Evolutionary conservation across 1,140 invertebrate genomes (phyloP), one percentile per base, ranked within the genome.

Genomic region (Drosophila parvula): DNA sequence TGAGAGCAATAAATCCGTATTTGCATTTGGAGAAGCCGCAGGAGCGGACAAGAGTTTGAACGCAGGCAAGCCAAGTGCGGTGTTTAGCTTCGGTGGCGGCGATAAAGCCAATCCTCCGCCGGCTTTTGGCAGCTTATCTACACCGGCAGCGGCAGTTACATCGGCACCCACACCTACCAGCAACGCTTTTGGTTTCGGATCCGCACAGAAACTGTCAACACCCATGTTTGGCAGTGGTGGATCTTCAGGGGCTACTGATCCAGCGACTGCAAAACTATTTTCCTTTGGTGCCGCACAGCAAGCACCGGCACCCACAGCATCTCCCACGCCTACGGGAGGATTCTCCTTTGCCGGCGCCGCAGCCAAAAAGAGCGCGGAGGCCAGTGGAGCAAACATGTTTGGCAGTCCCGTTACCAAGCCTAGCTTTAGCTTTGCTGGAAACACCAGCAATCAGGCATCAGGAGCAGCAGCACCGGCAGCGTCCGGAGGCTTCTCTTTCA

Each of bases 281-380:
- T 8, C 62, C 34, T 77, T 77, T 68, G 74, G 55, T 5, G 36
- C 43, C 14, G 30, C 40, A 10, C 65, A 70, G 14, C 57, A 48
- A 11, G 3, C 57, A 2, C 10, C 57, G 7, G 4, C 57, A 9
- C 30, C 60, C 7, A 28, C 61, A 47, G 34, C 74, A 28, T n/a
- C 56, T 5, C 22, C 40, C 2, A 8, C 71, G 36, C 11, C 76
- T 8, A 30, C 34, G 12, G 74, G 78, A 8, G 81, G 81, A 22
- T 85, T 85, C 40, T 85, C 81, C 5, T 85, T 85, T 74, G 58
- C 48, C 5, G 57, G 41, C 0, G 41, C 68, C 1, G 63, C 60
- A 2, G 41, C 70, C 10, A 70, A 73, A 16, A 78, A 78, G 36
- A 68, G 14, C 2, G 57, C 45, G 8, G 62, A 27, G 8, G 44